Percentiles rank a stretch among this genome's conserved stretches.
These are phyloP conservation scores for Platysteira castanea DNA, from an alignment of 2,113 vertebrate genomes.

Conservation along the genomic window DNA sequence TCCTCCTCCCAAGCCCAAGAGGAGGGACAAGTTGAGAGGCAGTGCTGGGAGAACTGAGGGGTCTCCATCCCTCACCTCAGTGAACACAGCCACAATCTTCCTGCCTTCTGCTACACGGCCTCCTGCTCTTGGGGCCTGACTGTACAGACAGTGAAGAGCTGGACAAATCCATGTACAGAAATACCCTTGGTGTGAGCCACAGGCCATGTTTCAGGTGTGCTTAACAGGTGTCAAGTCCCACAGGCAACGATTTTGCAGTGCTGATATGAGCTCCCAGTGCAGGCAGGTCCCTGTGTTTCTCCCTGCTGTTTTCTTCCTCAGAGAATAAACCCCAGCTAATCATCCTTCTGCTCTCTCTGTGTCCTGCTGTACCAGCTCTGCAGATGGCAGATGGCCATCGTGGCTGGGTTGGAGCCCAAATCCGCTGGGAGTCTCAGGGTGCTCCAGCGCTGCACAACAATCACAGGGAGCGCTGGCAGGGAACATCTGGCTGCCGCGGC, in stretches of 20 bases:
- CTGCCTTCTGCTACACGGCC: neutral
- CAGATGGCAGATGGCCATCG: neutral
- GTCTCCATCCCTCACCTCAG: neutral
- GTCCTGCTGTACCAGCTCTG: neutral
- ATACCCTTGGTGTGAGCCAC: neutral
- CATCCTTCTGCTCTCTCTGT: neutral
- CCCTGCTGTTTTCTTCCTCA: neutral
- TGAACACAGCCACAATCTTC: rapidly evolving
- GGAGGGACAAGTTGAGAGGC: neutral
- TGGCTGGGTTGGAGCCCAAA: neutral
- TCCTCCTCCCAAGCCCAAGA: neutral
- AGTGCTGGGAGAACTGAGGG: neutral
- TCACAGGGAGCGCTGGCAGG: neutral
- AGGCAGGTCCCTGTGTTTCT: neutral
- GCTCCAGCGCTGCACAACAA: rapidly evolving
- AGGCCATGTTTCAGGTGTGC: neutral
- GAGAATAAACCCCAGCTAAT: neutral
- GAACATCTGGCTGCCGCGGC: neutral
- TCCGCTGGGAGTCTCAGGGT: rapidly evolving
- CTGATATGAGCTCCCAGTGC: neutral
- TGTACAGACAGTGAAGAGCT: neutral
- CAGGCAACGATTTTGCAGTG: neutral
- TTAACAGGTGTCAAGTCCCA: neutral
- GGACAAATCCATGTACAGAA: neutral
- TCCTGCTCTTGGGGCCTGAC: neutral